Base-by-base conservation (phyloP, 2,797 vertebrate genomes). In the Thripadectes ignobilis region DNA sequence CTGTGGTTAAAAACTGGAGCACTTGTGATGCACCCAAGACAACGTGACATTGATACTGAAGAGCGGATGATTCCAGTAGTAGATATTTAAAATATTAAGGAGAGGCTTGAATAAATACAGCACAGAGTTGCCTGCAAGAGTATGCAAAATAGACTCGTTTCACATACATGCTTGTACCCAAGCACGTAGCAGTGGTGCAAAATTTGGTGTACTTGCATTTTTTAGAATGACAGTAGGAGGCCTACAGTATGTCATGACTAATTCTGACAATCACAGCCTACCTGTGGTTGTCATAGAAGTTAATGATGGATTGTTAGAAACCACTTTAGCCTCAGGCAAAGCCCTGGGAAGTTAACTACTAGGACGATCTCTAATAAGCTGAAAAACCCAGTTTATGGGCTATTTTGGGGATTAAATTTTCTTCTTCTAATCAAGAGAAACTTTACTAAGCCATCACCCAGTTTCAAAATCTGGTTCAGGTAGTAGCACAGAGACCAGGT, bases 231-330 rank as follows among this genome's bases (percentile, higher is more conserved):
- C 88, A 96, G 82, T 69, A 91, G 88, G 94, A 77, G 93, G 78
- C 58, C 86, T 85, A 80, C 86, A 59, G 41, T 20, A 61, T 92
- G 83, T 96, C 94, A 92, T 57, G 51, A 85, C 85, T 96, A 96
- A 96, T 95, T 92, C 92, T 93, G 87, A 94, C 84, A 95, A 96
- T 95, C 91, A 80, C 84, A 79, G 91, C 68, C 61, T 57, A 88
- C 75, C 91, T 36, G 6, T 12, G 16, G 85, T 86, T 95, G 96
- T 97, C 95, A 93, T 2, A 94, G 92, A 96, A 95, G 87, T 89
- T 97, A 96, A 97, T 95, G 95, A 97, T 87, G 95, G 88, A 94
- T 84, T 91, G 52, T 88, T 92, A 85, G 82, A 97, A 88, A 95
- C 86, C 41, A 23, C 85, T 91, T 77, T 82, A 82, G 93, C 97